Percentiles rank a stretch among this genome's conserved stretches.
phyloP scores from a whole-genome alignment of 2,113 vertebrate genomes.

The Heterotis niloticus region DNA sequence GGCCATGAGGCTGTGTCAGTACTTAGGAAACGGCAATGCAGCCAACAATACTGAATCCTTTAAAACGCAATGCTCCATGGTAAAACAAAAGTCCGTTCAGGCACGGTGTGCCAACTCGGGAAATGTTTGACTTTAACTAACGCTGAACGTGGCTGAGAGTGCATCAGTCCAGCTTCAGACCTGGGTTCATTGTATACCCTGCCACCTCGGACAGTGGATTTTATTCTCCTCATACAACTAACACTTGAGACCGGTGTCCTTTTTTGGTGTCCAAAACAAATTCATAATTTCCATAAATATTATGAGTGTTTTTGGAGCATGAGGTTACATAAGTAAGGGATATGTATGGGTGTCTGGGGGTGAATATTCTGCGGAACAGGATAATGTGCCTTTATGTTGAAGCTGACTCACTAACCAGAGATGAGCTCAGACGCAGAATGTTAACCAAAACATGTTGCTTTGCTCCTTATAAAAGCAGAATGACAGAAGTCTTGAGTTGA shows the following conservation, averaged over 20 bases:
- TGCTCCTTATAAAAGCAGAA: too few species aligned
- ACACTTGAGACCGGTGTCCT: background rate
- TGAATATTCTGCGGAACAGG: background rate
- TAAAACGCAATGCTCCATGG: background rate
- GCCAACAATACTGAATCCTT: background rate
- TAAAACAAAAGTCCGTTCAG: background rate
- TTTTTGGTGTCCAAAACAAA: background rate
- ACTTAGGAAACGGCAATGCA: background rate
- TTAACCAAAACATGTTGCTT: too few species aligned
- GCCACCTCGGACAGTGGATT: background rate
- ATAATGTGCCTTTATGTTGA: background rate
- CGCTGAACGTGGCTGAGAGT: background rate
- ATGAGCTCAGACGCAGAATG: too few species aligned
- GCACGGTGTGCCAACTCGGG: background rate
- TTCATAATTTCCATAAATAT: background rate
- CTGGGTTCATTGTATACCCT: background rate
- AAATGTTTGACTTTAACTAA: background rate
- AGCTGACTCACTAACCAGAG: background rate
- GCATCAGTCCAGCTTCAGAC: background rate
- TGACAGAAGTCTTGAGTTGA: too few species aligned
- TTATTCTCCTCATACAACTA: background rate
- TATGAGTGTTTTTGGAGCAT: background rate
- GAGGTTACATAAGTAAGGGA: background rate
- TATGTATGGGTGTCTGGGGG: background rate
- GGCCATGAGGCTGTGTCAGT: background rate